phyloP scores from a whole-genome alignment of 2,113 vertebrate genomes.

The Plecturocebus donacophilus region DNA sequence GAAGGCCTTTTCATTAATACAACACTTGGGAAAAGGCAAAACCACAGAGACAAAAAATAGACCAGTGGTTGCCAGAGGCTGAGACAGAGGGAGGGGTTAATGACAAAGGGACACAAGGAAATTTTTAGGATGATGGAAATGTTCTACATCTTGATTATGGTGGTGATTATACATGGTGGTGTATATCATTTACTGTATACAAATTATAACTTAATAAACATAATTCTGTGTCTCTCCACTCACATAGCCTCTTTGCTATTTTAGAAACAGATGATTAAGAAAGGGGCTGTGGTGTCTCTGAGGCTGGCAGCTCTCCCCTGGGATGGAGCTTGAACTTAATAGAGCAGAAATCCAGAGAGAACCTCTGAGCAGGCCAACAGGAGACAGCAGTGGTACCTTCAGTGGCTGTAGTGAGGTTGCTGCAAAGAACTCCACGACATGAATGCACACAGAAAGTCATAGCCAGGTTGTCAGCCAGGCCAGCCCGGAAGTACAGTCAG shows the following conservation, averaged over 20 bases:
- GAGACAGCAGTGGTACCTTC: background rate
- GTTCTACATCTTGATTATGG: background rate
- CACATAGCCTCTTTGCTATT: background rate
- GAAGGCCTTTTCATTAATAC: background rate
- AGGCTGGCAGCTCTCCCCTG: background rate
- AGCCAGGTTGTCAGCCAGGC: no score
- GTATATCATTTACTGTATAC: background rate
- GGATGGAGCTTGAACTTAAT: background rate
- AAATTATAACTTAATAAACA: background rate
- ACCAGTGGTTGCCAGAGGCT: conserved; percentile 9
- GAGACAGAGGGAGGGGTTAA: background rate
- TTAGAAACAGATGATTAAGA: conserved; percentile 38
- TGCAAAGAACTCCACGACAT: background rate
- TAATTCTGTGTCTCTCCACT: background rate
- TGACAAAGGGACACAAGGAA: background rate
- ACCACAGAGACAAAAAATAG: background rate
- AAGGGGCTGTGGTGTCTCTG: background rate
- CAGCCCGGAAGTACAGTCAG: no score
- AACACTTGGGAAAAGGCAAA: background rate
- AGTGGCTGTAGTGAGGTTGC: background rate
- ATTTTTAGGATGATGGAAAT: background rate
- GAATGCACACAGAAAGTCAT: background rate
- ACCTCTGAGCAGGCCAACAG: background rate
- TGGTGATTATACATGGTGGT: background rate
- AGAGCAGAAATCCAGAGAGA: background rate